Base-by-base conservation (phyloP, 2,888 invertebrate species). In the Carterocephalus palaemon region DNA sequence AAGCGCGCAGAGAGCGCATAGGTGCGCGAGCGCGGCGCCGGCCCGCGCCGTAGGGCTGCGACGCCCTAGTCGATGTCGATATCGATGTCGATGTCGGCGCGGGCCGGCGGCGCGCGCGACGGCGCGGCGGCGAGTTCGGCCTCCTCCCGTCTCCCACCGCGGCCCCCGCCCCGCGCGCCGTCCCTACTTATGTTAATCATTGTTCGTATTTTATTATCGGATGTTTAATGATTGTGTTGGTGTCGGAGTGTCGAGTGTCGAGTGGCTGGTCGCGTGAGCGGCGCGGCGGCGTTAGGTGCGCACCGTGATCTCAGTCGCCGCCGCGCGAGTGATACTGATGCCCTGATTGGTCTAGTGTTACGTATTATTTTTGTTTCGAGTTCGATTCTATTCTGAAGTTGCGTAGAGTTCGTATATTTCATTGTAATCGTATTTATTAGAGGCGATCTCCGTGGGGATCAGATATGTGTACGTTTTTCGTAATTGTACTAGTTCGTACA, bases 401-500 rank as follows among this genome's bases (percentile, higher is more conserved):
- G 78, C 64, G 79, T 81, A 79, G 80, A 75, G 73, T 75, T 73
- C 60, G 75, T 81, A 75, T 80, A 70, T 70, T 75, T 77, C 78
- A 72, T 81, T 67, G 75, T 75, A 75, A 74, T 70, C 73, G 81
- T 83, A 83, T 83, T 82, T 82, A 82, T 82, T 81, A 80, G 81
- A 78, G 75, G 65, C 72, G 82, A 66, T 65, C 81, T 70, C 76
- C 63, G 61, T 55, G 62, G 73, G 57, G 70, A 56, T 67, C 70
- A 57, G 65, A 66, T 79, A 76, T 77, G 75, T 79, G 77, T 75
- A 79, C 75, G 76, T 77, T 78, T 78, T 76, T 83, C 74, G 77
- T 83, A 81, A 79, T 76, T 81, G 81, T 82, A 84, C 85, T 83
- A 82, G 84, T 81, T 84, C 73, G 86, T 87, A 88, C 86, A 84